Evolutionary conservation across 1,140 invertebrate genomes (phyloP).

Genomic region (Pogonus chalceus): DNA sequence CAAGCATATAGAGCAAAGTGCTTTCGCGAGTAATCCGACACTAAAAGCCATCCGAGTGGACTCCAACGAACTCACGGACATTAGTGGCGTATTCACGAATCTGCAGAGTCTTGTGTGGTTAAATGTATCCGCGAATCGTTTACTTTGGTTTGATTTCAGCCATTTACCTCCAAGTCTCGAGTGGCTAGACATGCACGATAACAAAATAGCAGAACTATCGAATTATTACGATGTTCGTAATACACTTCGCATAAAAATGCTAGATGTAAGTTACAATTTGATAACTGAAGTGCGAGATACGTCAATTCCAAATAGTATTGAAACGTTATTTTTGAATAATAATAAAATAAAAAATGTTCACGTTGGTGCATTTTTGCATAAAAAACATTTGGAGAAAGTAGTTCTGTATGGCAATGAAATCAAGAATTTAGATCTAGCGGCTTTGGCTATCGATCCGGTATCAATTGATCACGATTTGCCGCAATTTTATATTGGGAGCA

Average conservation of each 20-base stretch:
- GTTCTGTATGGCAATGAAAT: slow-evolving; percentile 67
- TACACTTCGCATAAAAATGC: slow-evolving; percentile 57
- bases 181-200: slow-evolving; percentile 60
- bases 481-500: slow-evolving; percentile 69
- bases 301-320: slow-evolving; percentile 60
- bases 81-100: slow-evolving; percentile 54
- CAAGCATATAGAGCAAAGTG: slow-evolving; percentile 48
- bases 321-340: slow-evolving; percentile 65
- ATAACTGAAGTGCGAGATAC: slow-evolving; percentile 54
- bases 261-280: slow-evolving; percentile 66
- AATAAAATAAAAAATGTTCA: slow-evolving; percentile 60
- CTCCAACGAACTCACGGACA: slow-evolving; percentile 52
- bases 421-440: slow-evolving; percentile 57
- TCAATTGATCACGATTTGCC: slow-evolving; percentile 53
- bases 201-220: slow-evolving; percentile 52
- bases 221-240: slow-evolving; percentile 52
- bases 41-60: slow-evolving; percentile 56
- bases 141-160: slow-evolving; percentile 56
- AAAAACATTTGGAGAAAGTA: slow-evolving; percentile 58
- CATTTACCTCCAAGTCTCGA: slow-evolving; percentile 55
- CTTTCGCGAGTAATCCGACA: slow-evolving; percentile 53
- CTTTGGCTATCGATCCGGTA: slow-evolving; percentile 56
- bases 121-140: slow-evolving; percentile 58
- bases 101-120: slow-evolving; percentile 57
- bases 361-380: slow-evolving; percentile 60